phyloP scores from a whole-genome alignment of 2,113 vertebrate genomes.

The Aleadryas rufinucha region DNA sequence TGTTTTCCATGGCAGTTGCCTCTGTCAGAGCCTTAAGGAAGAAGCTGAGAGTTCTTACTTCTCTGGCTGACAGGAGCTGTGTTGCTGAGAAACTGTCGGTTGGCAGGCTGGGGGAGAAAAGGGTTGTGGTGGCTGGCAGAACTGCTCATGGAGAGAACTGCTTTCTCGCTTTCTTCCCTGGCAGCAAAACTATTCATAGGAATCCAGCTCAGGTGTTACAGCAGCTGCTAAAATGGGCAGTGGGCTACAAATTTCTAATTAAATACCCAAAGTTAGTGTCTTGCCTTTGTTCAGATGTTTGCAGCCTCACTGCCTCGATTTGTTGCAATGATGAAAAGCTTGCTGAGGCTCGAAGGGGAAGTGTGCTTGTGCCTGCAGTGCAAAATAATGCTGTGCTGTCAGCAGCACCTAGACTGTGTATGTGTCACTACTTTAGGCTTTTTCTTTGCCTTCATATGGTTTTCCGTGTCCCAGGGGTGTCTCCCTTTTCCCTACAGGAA shows the following conservation, averaged over 20 bases:
- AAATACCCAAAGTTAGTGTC: background rate
- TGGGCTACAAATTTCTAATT: background rate
- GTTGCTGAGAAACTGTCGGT: background rate
- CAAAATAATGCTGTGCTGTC: background rate
- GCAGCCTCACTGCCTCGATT: background rate
- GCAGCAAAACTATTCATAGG: background rate
- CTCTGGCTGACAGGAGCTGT: background rate
- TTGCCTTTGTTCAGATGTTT: background rate
- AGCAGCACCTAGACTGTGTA: background rate
- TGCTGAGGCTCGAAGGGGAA: background rate
- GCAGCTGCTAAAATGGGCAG: background rate
- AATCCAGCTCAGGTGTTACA: background rate
- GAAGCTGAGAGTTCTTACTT: background rate
- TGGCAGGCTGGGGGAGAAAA: background rate
- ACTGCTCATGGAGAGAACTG: background rate
- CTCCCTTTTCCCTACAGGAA: conserved; percentile 32
- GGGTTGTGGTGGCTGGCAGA: background rate
- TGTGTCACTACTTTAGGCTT: background rate
- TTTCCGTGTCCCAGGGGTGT: background rate
- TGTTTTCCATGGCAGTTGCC: background rate
- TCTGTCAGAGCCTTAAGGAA: background rate
- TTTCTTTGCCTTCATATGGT: background rate
- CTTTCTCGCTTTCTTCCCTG: background rate
- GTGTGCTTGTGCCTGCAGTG: background rate
- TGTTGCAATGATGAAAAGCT: background rate